Evolutionary conservation across 2,888 invertebrate genomes (phyloP), one percentile per base, ranked within the genome.

Genomic region (Harpagoxenus sublaevis): DNA sequence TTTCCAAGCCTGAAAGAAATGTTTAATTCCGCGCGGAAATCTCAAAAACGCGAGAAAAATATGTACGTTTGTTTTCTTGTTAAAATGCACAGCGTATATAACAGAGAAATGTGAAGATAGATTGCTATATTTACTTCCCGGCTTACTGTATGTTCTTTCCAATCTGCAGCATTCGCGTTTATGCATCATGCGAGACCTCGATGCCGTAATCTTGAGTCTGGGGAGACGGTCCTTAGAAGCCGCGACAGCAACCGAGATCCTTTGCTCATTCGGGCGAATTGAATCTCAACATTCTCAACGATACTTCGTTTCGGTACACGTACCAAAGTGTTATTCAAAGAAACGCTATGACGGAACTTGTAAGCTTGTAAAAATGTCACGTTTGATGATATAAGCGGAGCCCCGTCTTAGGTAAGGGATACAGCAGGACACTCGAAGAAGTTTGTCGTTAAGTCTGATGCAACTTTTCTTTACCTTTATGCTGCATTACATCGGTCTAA

Each of bases 221-320:
- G 42, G 15, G 51, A 63, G 53, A 53, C 53, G 75, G 79, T 83
- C 45, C 84, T 74, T 75, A 57, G 77, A 78, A 81, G n/a, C 74
- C 18, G 39, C n/a, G 48, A 51, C n/a, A 28, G 51, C 63, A 77
- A 87, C 78, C 62, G 66, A 48, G 77, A 23, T 65, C 63, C 81
- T 89, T 87, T 86, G 74, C 77, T 70, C 45, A 31, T 70, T 70
- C 70, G 70, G 45, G 78, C 45, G 70, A 70, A 55, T n/a, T 53
- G 55, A 78, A 78, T 78, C 55, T 78, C 78, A 78, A 78, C 70
- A 78, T 70, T 78, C 55, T 78, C 78, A 78, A 78, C 70, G 78
- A 78, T 78, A 78, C 45, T 78, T 78, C 68, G 78, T 78, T 68
- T 70, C 57, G 78, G 70, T 31, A n/a, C 31, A 57, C 70, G 42